Percentiles rank a stretch among this genome's conserved stretches.
Evolutionary conservation across 37 sponge, comb jelly and placozoan genomes (phyloP).

Genomic region (Bolinopsis microptera): DNA sequence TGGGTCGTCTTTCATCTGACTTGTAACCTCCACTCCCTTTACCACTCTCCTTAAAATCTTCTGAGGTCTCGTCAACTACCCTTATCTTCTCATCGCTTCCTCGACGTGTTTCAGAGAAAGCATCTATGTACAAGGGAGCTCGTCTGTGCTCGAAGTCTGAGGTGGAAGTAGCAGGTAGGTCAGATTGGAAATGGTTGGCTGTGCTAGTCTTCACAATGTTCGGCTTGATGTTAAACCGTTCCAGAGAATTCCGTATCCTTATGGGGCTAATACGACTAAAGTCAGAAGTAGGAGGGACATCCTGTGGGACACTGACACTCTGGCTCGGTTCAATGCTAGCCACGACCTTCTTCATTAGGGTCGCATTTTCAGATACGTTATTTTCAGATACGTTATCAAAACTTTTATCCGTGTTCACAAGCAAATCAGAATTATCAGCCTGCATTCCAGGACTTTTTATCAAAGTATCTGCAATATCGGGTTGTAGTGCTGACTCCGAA

Average conservation of each 20-base stretch:
- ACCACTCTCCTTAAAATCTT: background rate
- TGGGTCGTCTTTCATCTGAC: background rate
- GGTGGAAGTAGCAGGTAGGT: background rate
- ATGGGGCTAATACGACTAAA: background rate
- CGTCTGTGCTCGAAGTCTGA: background rate
- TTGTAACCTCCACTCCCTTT: background rate
- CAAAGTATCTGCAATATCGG: background rate
- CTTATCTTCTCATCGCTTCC: background rate
- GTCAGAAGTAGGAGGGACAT: background rate
- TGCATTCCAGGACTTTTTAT: background rate
- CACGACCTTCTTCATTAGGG: no score
- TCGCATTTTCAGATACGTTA: no score
- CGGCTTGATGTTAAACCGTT: background rate
- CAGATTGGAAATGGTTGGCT: background rate
- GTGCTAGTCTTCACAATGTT: background rate
- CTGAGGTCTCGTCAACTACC: background rate
- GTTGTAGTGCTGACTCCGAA: background rate
- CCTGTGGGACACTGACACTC: background rate
- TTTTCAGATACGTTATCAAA: background rate
- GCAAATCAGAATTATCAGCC: background rate
- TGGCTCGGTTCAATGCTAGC: background rate
- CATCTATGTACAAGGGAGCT: background rate
- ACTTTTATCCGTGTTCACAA: background rate
- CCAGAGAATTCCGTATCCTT: background rate
- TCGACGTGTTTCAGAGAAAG: background rate